Evolutionary conservation across 2,797 vertebrate genomes (phyloP).

Genomic region (Eospalax fontanierii): DNA sequence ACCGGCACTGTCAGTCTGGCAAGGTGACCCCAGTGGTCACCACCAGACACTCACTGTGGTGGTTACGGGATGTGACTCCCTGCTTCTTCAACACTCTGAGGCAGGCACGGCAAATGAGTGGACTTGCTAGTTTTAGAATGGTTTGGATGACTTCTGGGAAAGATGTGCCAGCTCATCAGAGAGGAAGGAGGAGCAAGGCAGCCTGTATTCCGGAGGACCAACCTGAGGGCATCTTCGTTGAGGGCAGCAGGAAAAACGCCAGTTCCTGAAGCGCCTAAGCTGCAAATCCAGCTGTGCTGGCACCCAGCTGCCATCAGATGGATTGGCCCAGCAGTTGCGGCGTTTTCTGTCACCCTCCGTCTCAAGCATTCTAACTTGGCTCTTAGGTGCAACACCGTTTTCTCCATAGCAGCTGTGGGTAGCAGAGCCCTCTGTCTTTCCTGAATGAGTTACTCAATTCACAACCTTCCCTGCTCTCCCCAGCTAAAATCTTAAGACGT

Average conservation of each 20-base stretch:
- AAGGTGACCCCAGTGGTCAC: neutral
- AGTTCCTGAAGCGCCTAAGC: neutral
- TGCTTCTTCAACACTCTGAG: neutral
- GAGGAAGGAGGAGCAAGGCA: neutral
- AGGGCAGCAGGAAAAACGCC: neutral
- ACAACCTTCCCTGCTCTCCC: neutral
- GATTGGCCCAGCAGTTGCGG: neutral
- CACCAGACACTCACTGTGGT: neutral
- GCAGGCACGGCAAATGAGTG: neutral
- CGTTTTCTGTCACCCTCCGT: neutral
- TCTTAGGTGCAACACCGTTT: neutral
- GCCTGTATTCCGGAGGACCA: neutral
- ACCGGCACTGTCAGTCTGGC: neutral
- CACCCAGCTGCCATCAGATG: neutral
- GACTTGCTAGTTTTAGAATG: neutral
- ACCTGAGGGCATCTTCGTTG: neutral
- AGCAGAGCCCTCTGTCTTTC: neutral
- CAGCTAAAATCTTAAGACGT: neutral
- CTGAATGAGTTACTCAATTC: neutral
- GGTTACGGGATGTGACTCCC: neutral
- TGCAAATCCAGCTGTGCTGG: neutral
- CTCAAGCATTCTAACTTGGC: neutral
- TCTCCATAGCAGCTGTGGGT: neutral
- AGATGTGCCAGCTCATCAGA: neutral
- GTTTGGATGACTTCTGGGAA: neutral